These are phyloP conservation scores for Brachypalpus laphriformis DNA, from an alignment of 2,888 invertebrate species.

Conservation along the genomic window DNA sequence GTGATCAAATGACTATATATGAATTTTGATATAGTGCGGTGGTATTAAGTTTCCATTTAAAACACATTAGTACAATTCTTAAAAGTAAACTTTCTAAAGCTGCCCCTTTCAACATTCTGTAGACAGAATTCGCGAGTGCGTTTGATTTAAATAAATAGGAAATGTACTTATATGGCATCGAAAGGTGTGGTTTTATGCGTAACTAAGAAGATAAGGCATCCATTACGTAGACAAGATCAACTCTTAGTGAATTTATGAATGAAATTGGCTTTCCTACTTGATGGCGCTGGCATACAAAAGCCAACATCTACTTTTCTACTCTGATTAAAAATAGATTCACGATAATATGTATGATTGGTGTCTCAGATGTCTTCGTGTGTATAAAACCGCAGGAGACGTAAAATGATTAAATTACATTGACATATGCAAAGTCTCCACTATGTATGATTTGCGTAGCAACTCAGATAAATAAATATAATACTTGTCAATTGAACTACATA, in stretches of 20 bases:
- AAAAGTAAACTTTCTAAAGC: background rate
- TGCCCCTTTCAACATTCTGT: background rate
- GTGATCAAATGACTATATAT: background rate
- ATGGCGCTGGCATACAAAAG: conserved; percentile 19
- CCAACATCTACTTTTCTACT: background rate
- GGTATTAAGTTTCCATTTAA: background rate
- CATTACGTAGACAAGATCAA: background rate
- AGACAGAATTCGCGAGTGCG: background rate
- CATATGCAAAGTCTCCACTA: conserved; percentile 30
- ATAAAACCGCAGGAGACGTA: conserved; percentile 63
- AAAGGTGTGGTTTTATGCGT: background rate
- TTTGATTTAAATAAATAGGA: background rate
- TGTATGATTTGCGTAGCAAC: conserved; percentile 19
- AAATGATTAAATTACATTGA: conserved; percentile 64
- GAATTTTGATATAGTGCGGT: background rate
- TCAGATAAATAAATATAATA: too few species aligned
- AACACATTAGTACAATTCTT: background rate
- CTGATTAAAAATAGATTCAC: conserved; percentile 55
- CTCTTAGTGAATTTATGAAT: conserved; percentile 62
- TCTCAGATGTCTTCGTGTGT: conserved; percentile 57
- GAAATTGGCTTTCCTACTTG: conserved; percentile 39
- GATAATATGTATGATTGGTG: conserved; percentile 41
- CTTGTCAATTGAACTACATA: conserved; percentile 22
- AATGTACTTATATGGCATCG: background rate
- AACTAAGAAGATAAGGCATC: background rate